phyloP scores from a whole-genome alignment of 1,140 invertebrate genomes.

The Brachionus sp. region DNA sequence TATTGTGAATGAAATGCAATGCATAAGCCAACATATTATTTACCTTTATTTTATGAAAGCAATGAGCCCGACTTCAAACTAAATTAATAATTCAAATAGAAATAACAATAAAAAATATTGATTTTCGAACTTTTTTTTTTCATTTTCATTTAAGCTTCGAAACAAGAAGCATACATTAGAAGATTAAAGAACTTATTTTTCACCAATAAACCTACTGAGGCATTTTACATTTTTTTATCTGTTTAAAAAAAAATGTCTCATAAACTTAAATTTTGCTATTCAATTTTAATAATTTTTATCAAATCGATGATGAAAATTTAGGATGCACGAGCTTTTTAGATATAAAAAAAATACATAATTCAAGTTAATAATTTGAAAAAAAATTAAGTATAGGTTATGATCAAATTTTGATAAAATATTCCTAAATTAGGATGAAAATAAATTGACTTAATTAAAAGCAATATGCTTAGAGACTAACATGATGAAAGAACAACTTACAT shows the following conservation, averaged over 20 bases:
- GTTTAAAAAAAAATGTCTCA: not conserved
- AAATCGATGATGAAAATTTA: not conserved
- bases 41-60: not conserved
- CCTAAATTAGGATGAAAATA: not conserved
- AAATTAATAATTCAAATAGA: slow-evolving; percentile 33
- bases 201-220: not conserved
- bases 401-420: not conserved
- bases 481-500: not conserved
- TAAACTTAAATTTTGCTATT: not conserved
- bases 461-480: not conserved
- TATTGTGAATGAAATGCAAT: not conserved
- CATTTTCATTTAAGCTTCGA: not conserved
- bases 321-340: not conserved
- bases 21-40: not conserved
- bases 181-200: not conserved
- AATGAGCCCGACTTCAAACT: not conserved
- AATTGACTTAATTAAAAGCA: not conserved
- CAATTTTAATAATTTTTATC: not conserved
- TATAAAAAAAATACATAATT: not conserved
- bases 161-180: not conserved
- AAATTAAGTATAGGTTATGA: not conserved
- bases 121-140: slow-evolving; percentile 25
- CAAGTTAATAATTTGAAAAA: not conserved
- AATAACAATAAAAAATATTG: slow-evolving; percentile 20
- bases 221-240: not conserved